Conservation (phyloP, 2,888 invertebrate genomes). For the Drosophila hamatofila region DNA sequence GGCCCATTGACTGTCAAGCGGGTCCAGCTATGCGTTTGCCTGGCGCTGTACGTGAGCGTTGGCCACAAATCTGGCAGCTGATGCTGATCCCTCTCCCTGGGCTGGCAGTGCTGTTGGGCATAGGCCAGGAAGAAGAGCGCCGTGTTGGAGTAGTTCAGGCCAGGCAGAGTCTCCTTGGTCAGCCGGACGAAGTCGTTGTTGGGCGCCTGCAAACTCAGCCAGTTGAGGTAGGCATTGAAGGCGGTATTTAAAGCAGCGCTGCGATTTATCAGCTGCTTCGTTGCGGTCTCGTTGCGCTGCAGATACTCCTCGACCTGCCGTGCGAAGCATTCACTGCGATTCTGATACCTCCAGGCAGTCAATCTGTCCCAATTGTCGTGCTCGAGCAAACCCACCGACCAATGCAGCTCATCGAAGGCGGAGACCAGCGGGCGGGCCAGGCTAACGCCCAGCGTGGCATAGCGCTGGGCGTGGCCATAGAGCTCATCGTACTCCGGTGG, state of each 20-base stretch:
- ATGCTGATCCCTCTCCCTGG: constrained; percentile 25
- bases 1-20: constrained; percentile 80
- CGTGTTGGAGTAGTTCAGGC: constrained; percentile 81
- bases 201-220: constrained; percentile 76
- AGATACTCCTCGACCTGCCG: constrained; percentile 76
- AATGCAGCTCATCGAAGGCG: constrained; percentile 81
- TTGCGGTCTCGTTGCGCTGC: constrained; percentile 53
- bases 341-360: constrained; percentile 70
- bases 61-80: background rate
- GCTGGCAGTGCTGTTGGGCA: constrained; percentile 78
- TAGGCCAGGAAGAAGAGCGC: constrained; percentile 82
- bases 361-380: constrained; percentile 72
- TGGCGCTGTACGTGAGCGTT: constrained; percentile 42
- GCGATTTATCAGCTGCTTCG: constrained; percentile 61
- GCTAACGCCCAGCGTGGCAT: constrained; percentile 72
- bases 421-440: constrained; percentile 70
- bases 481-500: constrained; percentile 74
- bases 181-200: constrained; percentile 72
- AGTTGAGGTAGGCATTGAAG: constrained; percentile 80
- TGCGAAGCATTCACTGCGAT: constrained; percentile 74
- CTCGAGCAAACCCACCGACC: constrained; percentile 72
- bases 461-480: constrained; percentile 72
- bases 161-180: constrained; percentile 78
- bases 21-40: constrained; percentile 66
- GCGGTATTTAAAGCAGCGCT: constrained; percentile 79